phyloP scores from a whole-genome alignment of 2,113 vertebrate species.

The Platichthys flesus region DNA sequence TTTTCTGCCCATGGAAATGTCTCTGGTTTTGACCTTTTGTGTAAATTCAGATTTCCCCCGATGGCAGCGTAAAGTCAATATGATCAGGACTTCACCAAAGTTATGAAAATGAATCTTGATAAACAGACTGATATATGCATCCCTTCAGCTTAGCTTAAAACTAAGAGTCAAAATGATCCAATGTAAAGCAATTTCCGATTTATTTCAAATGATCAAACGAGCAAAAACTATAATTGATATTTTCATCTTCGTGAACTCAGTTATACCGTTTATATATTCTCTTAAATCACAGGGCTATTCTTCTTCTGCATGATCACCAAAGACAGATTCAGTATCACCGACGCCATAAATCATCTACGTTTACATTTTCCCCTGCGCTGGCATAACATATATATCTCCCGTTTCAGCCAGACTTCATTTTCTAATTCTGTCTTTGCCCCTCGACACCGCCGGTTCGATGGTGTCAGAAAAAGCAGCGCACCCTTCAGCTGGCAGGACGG shows the following conservation, averaged over 20 bases:
- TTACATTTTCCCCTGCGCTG: conserved; percentile 14
- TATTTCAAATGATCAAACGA: no score
- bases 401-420: conserved; percentile 34
- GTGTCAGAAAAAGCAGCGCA: conserved; percentile 38
- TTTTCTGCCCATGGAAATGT: no score
- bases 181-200: neutral
- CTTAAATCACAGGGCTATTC: conserved; percentile 10
- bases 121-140: neutral
- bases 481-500: conserved; percentile 52
- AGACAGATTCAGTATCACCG: conserved; percentile 9
- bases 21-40: no score
- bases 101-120: neutral
- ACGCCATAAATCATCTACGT: conserved; percentile 28
- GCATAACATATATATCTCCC: conserved; percentile 11
- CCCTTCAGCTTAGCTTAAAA: neutral
- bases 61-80: neutral
- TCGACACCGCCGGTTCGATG: conserved; percentile 26
- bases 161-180: neutral
- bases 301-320: neutral
- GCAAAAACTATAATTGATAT: no score
- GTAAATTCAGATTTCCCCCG: no score
- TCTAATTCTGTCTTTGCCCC: conserved; percentile 31
- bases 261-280: neutral
- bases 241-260: no score
- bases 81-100: neutral